phyloP scores from a whole-genome alignment of 2,113 vertebrate genomes.

The Capreolus pygargus region DNA sequence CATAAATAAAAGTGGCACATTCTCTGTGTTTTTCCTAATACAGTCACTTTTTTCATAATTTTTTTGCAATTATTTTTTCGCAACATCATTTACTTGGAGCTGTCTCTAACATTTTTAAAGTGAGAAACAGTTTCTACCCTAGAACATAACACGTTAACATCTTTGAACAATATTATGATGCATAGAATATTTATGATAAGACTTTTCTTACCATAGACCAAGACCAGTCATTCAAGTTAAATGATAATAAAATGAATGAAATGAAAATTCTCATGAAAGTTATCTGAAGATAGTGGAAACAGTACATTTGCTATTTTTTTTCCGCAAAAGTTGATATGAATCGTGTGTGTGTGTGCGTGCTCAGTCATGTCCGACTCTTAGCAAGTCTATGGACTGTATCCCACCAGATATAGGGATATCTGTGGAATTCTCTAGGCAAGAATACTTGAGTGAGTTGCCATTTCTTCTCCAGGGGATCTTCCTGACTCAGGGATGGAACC shows the following conservation, averaged over 20 bases:
- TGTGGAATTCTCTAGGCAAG: background rate
- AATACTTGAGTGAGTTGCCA: background rate
- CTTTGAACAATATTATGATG: background rate
- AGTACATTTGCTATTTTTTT: background rate
- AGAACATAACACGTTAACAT: background rate
- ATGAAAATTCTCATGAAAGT: background rate
- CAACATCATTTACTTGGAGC: background rate
- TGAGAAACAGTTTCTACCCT: background rate
- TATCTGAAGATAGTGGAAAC: accelerated
- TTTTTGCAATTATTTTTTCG: background rate
- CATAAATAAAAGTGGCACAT: background rate
- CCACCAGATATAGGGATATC: background rate
- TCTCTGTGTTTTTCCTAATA: background rate
- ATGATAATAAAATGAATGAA: background rate
- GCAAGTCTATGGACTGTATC: background rate
- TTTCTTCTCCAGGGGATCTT: background rate
- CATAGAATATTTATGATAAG: background rate
- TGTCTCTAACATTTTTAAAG: background rate
- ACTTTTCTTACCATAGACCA: background rate
- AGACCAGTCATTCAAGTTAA: background rate
- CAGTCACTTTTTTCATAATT: background rate
- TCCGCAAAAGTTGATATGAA: background rate
- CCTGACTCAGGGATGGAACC: background rate
- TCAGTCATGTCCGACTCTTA: background rate
- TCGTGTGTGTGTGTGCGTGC: background rate